phyloP scores from a whole-genome alignment of 1,140 invertebrate species.

The Conus betulinus region DNA sequence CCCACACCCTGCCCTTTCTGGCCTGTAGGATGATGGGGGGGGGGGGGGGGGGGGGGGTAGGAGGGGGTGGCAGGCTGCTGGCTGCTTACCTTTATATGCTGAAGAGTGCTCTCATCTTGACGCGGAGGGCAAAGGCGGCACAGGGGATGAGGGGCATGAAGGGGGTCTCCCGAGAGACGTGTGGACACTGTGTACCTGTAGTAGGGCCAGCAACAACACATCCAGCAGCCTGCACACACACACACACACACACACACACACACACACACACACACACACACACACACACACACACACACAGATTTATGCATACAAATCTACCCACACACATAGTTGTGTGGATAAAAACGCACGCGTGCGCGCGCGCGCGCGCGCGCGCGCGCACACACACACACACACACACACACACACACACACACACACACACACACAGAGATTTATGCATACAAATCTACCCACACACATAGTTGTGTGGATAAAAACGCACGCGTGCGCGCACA shows the following conservation, averaged over 20 bases:
- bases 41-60: neutral
- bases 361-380: neutral
- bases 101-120: slow-evolving; percentile 60
- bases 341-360: too few species aligned
- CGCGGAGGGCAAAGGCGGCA: slow-evolving; percentile 57
- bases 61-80: neutral
- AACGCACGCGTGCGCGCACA: too few species aligned
- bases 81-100: slow-evolving; percentile 57
- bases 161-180: slow-evolving; percentile 59
- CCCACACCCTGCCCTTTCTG: neutral
- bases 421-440: neutral
- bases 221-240: slow-evolving; percentile 42
- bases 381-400: neutral
- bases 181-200: slow-evolving; percentile 56
- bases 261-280: neutral
- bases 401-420: neutral
- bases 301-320: neutral
- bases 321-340: neutral
- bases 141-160: slow-evolving; percentile 64
- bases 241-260: neutral
- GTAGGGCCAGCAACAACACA: slow-evolving; percentile 60
- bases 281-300: neutral
- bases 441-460: neutral
- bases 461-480: too few species aligned
- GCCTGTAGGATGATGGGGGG: neutral